A percentile compares a stretch with the other conserved stretches of the same genome.
These are phyloP conservation scores for Nomada ruficornis DNA, from an alignment of 2,888 invertebrate genomes.

Conservation along the genomic window DNA sequence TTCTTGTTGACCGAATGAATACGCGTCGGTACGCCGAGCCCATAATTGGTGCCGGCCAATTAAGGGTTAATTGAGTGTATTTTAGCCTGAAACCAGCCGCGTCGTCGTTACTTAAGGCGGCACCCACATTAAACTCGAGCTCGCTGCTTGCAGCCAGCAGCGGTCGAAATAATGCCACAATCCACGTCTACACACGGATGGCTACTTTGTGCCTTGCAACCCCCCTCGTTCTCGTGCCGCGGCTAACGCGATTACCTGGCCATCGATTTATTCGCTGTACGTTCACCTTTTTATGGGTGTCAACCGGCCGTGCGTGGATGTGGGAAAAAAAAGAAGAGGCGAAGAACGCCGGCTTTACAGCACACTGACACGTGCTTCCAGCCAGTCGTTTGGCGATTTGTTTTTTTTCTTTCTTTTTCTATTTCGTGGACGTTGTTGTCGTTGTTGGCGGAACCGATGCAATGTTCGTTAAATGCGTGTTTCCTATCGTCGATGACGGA, in stretches of 20 bases:
- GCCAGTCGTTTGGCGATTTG: slow-evolving; percentile 17
- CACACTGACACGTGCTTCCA: slow-evolving; percentile 33
- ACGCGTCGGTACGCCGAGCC: slow-evolving; percentile 74
- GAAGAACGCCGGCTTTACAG: slow-evolving; percentile 31
- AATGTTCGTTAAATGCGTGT: too few species aligned
- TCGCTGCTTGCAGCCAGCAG: slow-evolving; percentile 4
- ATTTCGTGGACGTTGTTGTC: background rate
- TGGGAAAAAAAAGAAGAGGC: background rate
- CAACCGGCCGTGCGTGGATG: slow-evolving; percentile 3
- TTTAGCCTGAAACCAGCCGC: slow-evolving; percentile 76
- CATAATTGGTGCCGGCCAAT: slow-evolving; percentile 77
- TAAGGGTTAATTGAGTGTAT: slow-evolving; percentile 80
- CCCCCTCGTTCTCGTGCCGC: background rate
- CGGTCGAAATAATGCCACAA: slow-evolving; percentile 29
- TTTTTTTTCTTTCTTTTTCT: background rate
- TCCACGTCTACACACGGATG: background rate
- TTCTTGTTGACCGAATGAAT: slow-evolving; percentile 78
- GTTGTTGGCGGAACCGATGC: too few species aligned
- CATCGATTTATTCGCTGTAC: slow-evolving; percentile 44
- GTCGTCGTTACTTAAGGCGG: slow-evolving; percentile 68
- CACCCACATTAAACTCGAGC: slow-evolving; percentile 64
- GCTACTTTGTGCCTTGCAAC: slow-evolving; percentile 20
- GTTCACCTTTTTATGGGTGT: slow-evolving; percentile 45
- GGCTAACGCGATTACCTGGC: slow-evolving; percentile 23
- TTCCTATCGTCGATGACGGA: too few species aligned